A percentile compares a stretch with the other conserved stretches of the same genome.
Evolutionary conservation across 1,140 invertebrate genomes (phyloP).

Genomic region (Schlechtendalia chinensis): DNA sequence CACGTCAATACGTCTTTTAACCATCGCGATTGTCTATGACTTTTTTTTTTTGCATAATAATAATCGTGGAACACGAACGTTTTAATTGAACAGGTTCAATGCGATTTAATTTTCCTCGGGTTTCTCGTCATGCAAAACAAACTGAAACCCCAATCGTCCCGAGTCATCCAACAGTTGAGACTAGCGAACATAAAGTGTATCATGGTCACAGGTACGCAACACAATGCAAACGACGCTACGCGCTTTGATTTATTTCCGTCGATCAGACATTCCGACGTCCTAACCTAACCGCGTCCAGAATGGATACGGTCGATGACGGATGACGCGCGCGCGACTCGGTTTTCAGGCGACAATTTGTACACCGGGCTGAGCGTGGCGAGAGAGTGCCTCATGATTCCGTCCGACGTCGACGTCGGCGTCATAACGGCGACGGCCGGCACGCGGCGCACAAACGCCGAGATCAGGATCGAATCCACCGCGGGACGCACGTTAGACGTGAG

Average conservation of each 20-base stretch:
- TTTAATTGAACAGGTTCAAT: constrained; percentile 57
- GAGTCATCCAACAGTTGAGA: constrained; percentile 72
- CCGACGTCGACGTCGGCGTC: constrained; percentile 54
- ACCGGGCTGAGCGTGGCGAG: constrained; percentile 87
- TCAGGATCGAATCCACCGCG: constrained; percentile 14
- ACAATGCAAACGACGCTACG: no score
- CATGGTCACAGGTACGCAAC: constrained; percentile 85
- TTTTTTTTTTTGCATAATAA: no score
- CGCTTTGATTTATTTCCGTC: no score
- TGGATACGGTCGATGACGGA: no score
- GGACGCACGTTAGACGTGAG: constrained; percentile 4
- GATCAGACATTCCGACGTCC: no score
- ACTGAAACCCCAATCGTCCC: constrained; percentile 78
- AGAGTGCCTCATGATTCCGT: constrained; percentile 80
- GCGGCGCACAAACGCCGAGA: not conserved
- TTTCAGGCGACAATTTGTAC: constrained; percentile 82
- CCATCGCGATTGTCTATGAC: no score
- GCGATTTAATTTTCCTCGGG: constrained; percentile 78
- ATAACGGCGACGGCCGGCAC: constrained; percentile 27
- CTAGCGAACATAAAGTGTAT: constrained; percentile 79
- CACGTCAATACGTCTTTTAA: no score
- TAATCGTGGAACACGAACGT: no score
- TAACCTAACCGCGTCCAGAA: no score
- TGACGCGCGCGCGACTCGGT: no score
- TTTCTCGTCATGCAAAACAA: constrained; percentile 87